phyloP scores from a whole-genome alignment of 2,888 invertebrate genomes.

The Sinhomidia bicolor region DNA sequence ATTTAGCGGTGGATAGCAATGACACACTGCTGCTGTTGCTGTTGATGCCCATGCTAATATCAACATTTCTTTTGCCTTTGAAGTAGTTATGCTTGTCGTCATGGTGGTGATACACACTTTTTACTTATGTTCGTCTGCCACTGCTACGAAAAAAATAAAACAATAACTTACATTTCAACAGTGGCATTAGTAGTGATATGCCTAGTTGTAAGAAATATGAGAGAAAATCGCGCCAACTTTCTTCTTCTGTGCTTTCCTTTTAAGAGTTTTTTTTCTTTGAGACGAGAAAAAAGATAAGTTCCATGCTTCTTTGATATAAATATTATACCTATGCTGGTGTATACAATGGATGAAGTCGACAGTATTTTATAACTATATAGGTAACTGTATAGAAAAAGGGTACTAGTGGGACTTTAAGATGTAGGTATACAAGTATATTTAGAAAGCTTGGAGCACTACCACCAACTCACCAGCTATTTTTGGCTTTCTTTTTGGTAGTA shows the following conservation, averaged over 20 bases:
- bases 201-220: not conserved
- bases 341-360: too few relatives aligned
- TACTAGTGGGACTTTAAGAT: not conserved
- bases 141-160: slow-evolving; percentile 11
- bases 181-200: not conserved
- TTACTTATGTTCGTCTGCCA: not conserved
- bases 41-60: not conserved
- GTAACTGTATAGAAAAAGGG: not conserved
- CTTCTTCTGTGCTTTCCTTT: not conserved
- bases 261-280: not conserved
- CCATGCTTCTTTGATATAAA: too few relatives aligned
- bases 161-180: slow-evolving; percentile 41
- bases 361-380: too few relatives aligned
- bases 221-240: slow-evolving; percentile 35
- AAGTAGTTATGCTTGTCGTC: not conserved
- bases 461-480: too few relatives aligned
- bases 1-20: too few relatives aligned
- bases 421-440: too few relatives aligned
- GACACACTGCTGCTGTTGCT: not conserved
- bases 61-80: not conserved
- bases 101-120: not conserved
- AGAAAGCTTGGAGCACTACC: too few relatives aligned
- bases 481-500: slow-evolving; percentile 2
- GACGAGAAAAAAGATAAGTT: too few relatives aligned
- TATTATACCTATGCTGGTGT: too few relatives aligned